Conservation (phyloP, 2,113 vertebrate species). For the Bujurquina vittata region DNA sequence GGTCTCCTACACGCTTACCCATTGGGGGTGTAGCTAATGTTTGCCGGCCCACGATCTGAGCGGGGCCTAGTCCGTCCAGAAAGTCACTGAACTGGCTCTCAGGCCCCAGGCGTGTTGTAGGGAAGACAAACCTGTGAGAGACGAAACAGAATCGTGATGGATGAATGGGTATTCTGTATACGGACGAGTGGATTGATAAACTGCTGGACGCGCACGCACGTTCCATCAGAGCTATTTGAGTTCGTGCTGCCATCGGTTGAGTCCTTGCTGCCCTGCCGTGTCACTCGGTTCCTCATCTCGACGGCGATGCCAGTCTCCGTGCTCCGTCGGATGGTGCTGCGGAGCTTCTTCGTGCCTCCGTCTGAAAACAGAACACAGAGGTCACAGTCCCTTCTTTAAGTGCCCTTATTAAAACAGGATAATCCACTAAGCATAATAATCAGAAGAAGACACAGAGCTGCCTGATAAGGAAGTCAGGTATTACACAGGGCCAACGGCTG, state of each 20-base stretch:
- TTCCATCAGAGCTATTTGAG: slow-evolving; percentile 98
- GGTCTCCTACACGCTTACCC: slow-evolving; percentile 82
- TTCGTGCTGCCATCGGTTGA: slow-evolving; percentile 98
- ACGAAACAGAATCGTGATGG: not conserved
- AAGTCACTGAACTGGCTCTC: slow-evolving; percentile 99
- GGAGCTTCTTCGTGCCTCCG: slow-evolving; percentile 93
- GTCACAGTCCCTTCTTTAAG: slow-evolving; percentile 1
- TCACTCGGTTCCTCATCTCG: slow-evolving; percentile 96
- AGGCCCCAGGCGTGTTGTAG: slow-evolving; percentile 89
- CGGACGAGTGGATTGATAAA: not conserved
- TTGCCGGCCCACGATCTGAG: slow-evolving; percentile 96
- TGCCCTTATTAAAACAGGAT: not conserved
- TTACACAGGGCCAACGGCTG: not conserved
- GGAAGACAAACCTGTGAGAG: slow-evolving; percentile 91
- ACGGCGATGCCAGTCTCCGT: slow-evolving; percentile 97
- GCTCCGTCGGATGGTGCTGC: slow-evolving; percentile 95
- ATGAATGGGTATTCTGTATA: not conserved
- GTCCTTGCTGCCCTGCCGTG: slow-evolving; percentile 94
- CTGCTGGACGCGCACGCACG: slow-evolving; percentile 81
- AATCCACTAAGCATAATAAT: slow-evolving; percentile 2
- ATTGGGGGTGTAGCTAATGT: slow-evolving; percentile 94
- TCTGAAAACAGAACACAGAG: slow-evolving; percentile 75
- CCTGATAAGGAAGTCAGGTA: slow-evolving; percentile 17
- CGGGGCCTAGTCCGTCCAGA: slow-evolving; percentile 94
- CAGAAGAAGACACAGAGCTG: not conserved